Conservation (phyloP, 1,140 invertebrate species). For the Aradophagus sp. region DNA sequence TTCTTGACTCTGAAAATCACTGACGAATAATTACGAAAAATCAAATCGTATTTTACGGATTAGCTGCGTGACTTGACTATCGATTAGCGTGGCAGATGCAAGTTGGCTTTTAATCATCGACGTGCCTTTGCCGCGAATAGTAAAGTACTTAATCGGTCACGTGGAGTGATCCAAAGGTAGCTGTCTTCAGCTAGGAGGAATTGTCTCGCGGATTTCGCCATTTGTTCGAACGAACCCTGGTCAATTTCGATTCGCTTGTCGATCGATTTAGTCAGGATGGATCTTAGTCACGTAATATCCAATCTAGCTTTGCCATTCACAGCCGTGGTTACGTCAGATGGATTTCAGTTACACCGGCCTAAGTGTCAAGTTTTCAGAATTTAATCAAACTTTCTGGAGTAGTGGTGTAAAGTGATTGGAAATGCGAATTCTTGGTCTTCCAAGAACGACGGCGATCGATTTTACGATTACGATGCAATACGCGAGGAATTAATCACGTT, state of each 20-base stretch:
- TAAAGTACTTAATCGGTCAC: too few relatives aligned
- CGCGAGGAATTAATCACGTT: too few relatives aligned
- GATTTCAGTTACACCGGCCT: constrained; percentile 8
- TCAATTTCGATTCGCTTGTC: constrained; percentile 21
- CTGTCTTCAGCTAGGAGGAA: constrained; percentile 1
- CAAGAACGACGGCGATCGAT: neutral
- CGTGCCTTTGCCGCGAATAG: too few relatives aligned
- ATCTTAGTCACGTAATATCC: constrained; percentile 37
- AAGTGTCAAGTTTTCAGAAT: constrained; percentile 19
- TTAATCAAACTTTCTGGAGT: constrained; percentile 20
- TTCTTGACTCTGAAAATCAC: too few relatives aligned
- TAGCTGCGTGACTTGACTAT: too few relatives aligned
- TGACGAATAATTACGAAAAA: too few relatives aligned
- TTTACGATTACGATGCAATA: too few relatives aligned
- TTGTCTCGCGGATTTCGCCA: neutral
- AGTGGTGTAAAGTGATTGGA: constrained; percentile 1
- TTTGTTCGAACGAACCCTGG: constrained; percentile 16
- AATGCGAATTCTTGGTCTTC: neutral
- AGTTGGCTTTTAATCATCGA: too few relatives aligned
- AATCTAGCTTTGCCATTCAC: constrained; percentile 28
- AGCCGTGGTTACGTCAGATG: constrained; percentile 7
- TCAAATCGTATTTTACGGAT: too few relatives aligned
- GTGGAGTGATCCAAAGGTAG: constrained; percentile 24
- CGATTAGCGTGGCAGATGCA: too few relatives aligned
- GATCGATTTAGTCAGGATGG: constrained; percentile 14